A percentile compares a stretch with the other conserved stretches of the same genome.
Evolutionary conservation across 2,797 vertebrate species (phyloP).

Genomic region (Hyperoplus immaculatus): DNA sequence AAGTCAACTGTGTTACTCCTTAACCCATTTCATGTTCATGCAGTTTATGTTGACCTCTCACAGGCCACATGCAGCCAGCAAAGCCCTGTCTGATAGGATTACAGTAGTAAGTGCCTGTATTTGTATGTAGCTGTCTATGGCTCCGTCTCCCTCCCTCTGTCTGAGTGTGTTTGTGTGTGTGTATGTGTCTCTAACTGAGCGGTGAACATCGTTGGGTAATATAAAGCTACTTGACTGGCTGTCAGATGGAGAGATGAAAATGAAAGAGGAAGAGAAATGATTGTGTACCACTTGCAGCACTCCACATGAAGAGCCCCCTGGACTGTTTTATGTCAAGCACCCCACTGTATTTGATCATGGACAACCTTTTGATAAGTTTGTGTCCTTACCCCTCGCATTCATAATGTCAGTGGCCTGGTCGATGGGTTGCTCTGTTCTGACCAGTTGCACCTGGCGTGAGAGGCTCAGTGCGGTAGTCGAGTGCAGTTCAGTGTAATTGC

Average conservation of each 20-base stretch:
- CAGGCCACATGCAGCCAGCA: conserved; percentile 36
- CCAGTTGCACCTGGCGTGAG: conserved; percentile 19
- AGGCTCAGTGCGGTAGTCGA: conserved; percentile 19
- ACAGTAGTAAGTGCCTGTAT: conserved; percentile 62
- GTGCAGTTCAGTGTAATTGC: conserved; percentile 25
- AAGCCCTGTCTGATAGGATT: conserved; percentile 68
- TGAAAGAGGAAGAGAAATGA: conserved; percentile 56
- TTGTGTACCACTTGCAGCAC: conserved; percentile 63
- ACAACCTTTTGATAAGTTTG: conserved; percentile 45
- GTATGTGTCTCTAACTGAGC: conserved; percentile 29
- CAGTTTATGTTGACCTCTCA: conserved; percentile 52
- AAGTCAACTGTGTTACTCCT: background rate
- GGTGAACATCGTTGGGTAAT: conserved; percentile 43
- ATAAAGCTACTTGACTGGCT: conserved; percentile 58
- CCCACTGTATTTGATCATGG: conserved; percentile 50
- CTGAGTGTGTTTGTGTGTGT: conserved; percentile 16
- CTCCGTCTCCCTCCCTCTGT: conserved; percentile 20
- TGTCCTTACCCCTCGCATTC: conserved; percentile 43
- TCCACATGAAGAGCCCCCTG: conserved; percentile 63
- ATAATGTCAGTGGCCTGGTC: conserved; percentile 28
- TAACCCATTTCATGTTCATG: conserved; percentile 15
- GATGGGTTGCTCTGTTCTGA: conserved; percentile 37
- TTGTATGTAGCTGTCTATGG: conserved; percentile 45
- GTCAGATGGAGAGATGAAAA: conserved; percentile 64
- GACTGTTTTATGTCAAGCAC: conserved; percentile 63